Base-by-base conservation (phyloP, 2,113 vertebrate species). In the Chaetura pelagica region DNA sequence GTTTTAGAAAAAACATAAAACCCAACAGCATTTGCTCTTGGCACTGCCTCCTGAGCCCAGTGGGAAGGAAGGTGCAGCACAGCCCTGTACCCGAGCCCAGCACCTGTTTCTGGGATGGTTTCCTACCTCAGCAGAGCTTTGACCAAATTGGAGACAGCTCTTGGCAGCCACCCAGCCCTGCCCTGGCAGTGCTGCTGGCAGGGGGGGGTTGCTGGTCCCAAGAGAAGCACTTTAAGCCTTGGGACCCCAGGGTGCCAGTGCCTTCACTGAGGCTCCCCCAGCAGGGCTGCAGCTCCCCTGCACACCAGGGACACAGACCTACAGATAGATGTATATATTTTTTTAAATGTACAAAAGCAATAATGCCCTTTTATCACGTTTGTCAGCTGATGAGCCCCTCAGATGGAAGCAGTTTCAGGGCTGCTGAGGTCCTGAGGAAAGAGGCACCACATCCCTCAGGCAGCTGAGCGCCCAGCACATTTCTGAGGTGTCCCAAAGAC, bases 121-220 rank as follows among this genome's bases (percentile, higher is more conserved):
- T 79, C 79, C 68, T 48, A 52, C 12, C 54, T 26, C 55, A 77
- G 78, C 22, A 77, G 54, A 73, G 35, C 64, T 38, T 46, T 15
- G 16, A 52, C 61, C 44, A 75, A 35, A 72, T 24, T 8, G 51
- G 38, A 0, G 5, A n/a, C 64, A 63, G 57, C 16, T 3, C 8
- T 34, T 34, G 73, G 71, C 46, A 57, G 35, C 48, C 4, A 3
- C 30, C 34, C 61, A 55, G 48, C 32, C 38, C 64, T 46, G 75
- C 54, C n/a, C 55, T 54, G 1, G 0, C 8, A 44, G 48, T 32
- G 58, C 59, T 0, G 0, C 51, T 20, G 38, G 11, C 67, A 40
- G 18, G 9, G 2, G 55, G 19, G 5, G 18, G 19, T 12, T 62
- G 46, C 85, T 38, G 79, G 44, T 48, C 75, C 38, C 54, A 12